A percentile compares a stretch with the other conserved stretches of the same genome.
Evolutionary conservation across 2,113 vertebrate genomes (phyloP).

Genomic region (Piaya cayana): DNA sequence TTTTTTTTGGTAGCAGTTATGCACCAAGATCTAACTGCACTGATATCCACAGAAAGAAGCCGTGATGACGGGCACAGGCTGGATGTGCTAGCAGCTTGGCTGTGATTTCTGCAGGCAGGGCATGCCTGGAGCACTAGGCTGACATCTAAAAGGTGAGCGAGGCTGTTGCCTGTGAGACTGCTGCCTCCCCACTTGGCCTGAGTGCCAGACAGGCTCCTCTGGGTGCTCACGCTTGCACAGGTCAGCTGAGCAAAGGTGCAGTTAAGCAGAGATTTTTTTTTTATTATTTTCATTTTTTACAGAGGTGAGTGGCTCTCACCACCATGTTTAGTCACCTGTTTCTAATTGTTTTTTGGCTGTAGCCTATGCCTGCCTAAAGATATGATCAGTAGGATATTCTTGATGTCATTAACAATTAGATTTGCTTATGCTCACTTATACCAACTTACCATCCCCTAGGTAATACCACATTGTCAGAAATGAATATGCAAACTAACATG

Average conservation of each 20-base stretch:
- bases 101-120: neutral
- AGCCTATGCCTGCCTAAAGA: neutral
- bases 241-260: neutral
- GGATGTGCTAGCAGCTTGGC: neutral
- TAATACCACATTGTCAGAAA: neutral
- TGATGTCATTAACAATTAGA: neutral
- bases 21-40: neutral
- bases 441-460: accelerated
- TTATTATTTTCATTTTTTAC: too few species aligned
- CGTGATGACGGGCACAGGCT: neutral
- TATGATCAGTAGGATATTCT: neutral
- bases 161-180: neutral
- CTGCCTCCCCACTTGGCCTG: neutral
- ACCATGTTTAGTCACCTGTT: neutral
- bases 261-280: neutral
- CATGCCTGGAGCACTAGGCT: neutral
- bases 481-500: neutral
- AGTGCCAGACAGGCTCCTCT: neutral
- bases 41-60: neutral
- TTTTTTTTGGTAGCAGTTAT: neutral
- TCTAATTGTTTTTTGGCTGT: neutral
- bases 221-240: neutral
- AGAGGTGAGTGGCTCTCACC: accelerated
- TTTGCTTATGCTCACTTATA: neutral
- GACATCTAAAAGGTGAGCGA: neutral